These are phyloP conservation scores for Chalcosyrphus nemorum DNA, from an alignment of 2,888 invertebrate genomes.

Conservation along the genomic window DNA sequence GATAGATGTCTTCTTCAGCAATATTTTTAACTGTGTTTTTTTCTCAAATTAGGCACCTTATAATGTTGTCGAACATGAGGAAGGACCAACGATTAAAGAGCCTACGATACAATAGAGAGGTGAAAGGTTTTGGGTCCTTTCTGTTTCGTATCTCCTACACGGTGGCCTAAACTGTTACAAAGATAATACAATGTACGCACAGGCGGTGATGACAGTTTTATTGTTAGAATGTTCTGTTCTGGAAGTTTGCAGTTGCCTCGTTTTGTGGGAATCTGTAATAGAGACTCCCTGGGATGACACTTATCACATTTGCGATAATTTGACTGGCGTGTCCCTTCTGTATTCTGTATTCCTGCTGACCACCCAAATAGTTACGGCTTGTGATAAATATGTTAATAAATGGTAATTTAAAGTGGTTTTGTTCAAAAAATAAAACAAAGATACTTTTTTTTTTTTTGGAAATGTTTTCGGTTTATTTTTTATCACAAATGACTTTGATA, in stretches of 20 bases:
- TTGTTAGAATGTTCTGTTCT: conserved; percentile 56
- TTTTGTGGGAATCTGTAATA: conserved; percentile 30
- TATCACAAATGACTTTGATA: conserved; percentile 10
- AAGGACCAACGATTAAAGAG: conserved; percentile 14
- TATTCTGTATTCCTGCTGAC: no score
- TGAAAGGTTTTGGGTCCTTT: conserved; percentile 58
- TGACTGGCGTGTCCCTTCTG: conserved; percentile 62
- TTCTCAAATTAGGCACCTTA: conserved; percentile 68
- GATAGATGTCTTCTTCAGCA: conserved; percentile 66
- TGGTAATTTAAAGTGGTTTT: conserved; percentile 61
- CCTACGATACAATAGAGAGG: conserved; percentile 36
- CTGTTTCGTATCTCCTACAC: conserved; percentile 37
- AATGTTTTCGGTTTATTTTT: neutral
- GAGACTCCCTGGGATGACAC: conserved; percentile 63
- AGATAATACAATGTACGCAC: conserved; percentile 63
- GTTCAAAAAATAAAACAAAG: neutral
- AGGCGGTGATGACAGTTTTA: conserved; percentile 72
- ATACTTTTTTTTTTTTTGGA: neutral
- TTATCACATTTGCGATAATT: conserved; percentile 73
- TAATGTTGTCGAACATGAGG: conserved; percentile 53
- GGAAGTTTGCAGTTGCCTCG: conserved; percentile 62
- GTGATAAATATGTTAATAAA: conserved; percentile 66
- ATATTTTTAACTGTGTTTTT: conserved; percentile 69
- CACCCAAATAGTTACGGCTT: conserved; percentile 62
- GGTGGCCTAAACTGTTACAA: conserved; percentile 67